A percentile compares a stretch with the other conserved stretches of the same genome.
These are phyloP conservation scores for Carollia perspicillata DNA, from an alignment of 2,113 vertebrate genomes.

Conservation along the genomic window DNA sequence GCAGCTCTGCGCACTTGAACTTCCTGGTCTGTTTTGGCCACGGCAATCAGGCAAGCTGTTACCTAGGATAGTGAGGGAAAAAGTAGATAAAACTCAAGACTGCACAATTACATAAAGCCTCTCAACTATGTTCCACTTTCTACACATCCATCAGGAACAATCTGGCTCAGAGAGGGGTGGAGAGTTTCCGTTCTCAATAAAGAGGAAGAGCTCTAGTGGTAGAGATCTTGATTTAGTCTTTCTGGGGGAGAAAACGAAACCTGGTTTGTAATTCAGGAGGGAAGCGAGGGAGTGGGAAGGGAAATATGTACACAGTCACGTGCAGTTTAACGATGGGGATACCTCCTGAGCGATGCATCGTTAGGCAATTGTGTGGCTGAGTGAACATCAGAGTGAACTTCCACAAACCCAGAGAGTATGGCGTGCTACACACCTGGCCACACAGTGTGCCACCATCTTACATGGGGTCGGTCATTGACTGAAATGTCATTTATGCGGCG, in stretches of 20 bases:
- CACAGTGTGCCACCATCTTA: background rate
- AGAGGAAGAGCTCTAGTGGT: background rate
- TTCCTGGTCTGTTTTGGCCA: conserved; percentile 89
- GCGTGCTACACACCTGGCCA: no score
- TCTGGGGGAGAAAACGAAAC: conserved; percentile 1
- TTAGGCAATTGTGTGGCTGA: background rate
- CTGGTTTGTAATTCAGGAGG: conserved; percentile 17
- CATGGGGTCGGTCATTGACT: background rate
- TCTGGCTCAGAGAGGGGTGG: background rate
- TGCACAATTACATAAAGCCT: background rate
- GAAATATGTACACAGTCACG: background rate
- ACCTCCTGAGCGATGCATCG: background rate
- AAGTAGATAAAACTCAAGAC: conserved; percentile 27
- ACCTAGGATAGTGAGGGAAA: conserved; percentile 70
- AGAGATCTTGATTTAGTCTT: conserved; percentile 14
- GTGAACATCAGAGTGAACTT: background rate
- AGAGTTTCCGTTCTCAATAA: background rate
- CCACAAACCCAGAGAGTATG: background rate
- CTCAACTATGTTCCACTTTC: background rate
- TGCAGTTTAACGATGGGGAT: background rate
- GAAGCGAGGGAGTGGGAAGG: background rate
- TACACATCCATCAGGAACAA: background rate
- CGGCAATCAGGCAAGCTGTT: conserved; percentile 82
- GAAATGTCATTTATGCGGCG: background rate
- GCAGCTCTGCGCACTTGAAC: conserved; percentile 92